Conservation (phyloP, 2,113 vertebrate genomes). For the Ophthalmolycus amberensis region DNA sequence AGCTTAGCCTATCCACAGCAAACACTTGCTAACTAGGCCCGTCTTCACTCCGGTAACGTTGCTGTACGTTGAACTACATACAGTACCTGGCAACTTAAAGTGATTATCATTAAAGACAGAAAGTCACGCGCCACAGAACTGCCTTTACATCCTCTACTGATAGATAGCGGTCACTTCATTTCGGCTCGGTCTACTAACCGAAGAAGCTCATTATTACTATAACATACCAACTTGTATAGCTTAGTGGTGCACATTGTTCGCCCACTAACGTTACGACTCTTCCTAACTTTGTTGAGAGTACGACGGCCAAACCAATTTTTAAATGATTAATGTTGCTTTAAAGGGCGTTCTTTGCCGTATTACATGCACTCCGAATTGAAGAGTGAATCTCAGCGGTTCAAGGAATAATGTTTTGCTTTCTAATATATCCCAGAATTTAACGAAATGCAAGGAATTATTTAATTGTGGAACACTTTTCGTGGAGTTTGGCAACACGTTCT, state of each 20-base stretch:
- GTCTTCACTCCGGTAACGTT: conserved; percentile 26
- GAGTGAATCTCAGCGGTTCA: not conserved
- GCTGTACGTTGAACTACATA: conserved; percentile 1
- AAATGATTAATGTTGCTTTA: not conserved
- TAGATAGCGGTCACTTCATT: fast-evolving
- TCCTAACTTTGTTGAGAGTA: conserved; percentile 40
- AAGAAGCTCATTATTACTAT: fast-evolving
- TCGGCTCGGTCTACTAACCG: not conserved
- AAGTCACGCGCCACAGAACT: fast-evolving
- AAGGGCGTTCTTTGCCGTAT: fast-evolving
- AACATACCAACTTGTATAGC: conserved; percentile 30
- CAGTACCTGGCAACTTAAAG: conserved; percentile 4
- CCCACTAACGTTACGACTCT: not conserved
- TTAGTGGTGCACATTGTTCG: not conserved
- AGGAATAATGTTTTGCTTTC: fast-evolving
- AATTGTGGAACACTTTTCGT: conserved; percentile 16
- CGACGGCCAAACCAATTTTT: not conserved
- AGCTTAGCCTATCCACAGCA: conserved; percentile 62
- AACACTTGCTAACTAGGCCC: conserved; percentile 62
- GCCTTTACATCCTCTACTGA: fast-evolving
- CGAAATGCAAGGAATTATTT: not conserved
- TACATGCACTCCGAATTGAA: conserved; percentile 21
- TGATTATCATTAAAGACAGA: fast-evolving
- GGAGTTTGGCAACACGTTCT: conserved; percentile 57
- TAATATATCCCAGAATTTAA: not conserved